phyloP scores from a whole-genome alignment of 2,888 invertebrate genomes.

The Clepsis dumicolana region DNA sequence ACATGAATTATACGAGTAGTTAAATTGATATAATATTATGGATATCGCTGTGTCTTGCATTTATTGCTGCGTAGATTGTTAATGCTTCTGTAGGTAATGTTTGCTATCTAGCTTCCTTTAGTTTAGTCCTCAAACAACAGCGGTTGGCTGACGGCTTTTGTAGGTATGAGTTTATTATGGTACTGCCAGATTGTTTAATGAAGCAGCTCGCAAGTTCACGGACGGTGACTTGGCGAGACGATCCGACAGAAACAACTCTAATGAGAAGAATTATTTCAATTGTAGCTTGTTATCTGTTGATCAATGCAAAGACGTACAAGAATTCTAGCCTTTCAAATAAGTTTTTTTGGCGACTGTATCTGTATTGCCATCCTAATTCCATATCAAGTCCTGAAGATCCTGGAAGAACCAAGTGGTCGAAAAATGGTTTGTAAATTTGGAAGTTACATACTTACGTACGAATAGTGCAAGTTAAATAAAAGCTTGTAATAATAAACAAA shows the following conservation, averaged over 20 bases:
- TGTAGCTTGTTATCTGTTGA: neutral
- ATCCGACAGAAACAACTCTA: slow-evolving; percentile 5
- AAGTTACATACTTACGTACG: no score
- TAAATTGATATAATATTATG: neutral
- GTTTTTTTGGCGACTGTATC: no score
- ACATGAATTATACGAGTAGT: neutral
- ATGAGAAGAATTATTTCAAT: slow-evolving; percentile 6
- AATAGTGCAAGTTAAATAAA: no score
- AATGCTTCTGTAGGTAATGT: neutral
- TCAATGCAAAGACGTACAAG: neutral
- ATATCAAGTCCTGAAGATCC: no score
- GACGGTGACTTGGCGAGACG: neutral
- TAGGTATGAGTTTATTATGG: slow-evolving; percentile 21
- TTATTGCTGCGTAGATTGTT: neutral
- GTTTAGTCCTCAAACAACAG: neutral
- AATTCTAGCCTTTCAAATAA: neutral
- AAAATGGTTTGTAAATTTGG: no score
- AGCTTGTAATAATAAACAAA: no score
- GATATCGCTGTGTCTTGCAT: neutral
- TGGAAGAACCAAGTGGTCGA: no score
- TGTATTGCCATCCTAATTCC: no score
- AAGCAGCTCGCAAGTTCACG: slow-evolving; percentile 15
- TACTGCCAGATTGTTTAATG: slow-evolving; percentile 18
- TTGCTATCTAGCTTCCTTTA: neutral
- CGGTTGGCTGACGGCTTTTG: slow-evolving; percentile 14